Conservation (phyloP, 2,888 invertebrate genomes). For the Tenthredo scrophulariae region DNA sequence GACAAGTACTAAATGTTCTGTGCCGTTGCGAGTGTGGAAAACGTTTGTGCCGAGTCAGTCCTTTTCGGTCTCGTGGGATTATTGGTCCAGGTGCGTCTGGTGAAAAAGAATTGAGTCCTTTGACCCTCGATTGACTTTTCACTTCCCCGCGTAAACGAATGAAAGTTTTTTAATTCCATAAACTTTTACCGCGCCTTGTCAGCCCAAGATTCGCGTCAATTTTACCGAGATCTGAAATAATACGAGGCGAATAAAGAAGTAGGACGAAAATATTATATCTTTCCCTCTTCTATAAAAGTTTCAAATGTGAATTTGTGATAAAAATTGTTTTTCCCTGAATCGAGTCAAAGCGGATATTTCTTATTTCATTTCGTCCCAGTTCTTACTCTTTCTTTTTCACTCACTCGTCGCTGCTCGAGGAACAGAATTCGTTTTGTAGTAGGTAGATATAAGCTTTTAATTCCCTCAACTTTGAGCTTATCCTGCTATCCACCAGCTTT, state of each 20-base stretch:
- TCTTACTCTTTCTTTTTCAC: not conserved
- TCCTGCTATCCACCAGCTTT: not conserved
- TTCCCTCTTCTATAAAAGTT: not conserved
- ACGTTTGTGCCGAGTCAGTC: not conserved
- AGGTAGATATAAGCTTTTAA: slow-evolving; percentile 28
- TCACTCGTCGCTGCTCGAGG: not conserved
- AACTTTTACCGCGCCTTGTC: not conserved
- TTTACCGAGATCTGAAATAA: not conserved
- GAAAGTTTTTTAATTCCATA: slow-evolving; percentile 38
- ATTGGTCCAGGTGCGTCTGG: slow-evolving; percentile 13
- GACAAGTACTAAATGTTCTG: slow-evolving; percentile 31
- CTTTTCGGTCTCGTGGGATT: not conserved
- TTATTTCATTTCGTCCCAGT: slow-evolving; percentile 7
- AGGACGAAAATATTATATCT: not conserved
- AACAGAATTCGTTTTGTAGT: not conserved
- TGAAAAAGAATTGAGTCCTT: slow-evolving; percentile 25
- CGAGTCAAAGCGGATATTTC: slow-evolving; percentile 17
- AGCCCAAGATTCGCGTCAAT: not conserved
- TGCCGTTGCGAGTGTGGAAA: slow-evolving; percentile 1
- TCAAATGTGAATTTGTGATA: slow-evolving; percentile 18
- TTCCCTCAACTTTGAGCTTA: slow-evolving; percentile 12
- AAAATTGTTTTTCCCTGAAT: slow-evolving; percentile 7
- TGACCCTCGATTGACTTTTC: slow-evolving; percentile 24
- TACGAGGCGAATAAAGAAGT: not conserved
- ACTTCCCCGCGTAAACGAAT: not conserved